These are phyloP conservation scores for Peromyscus attwateri DNA, from an alignment of 2,797 vertebrate species.

Conservation along the genomic window DNA sequence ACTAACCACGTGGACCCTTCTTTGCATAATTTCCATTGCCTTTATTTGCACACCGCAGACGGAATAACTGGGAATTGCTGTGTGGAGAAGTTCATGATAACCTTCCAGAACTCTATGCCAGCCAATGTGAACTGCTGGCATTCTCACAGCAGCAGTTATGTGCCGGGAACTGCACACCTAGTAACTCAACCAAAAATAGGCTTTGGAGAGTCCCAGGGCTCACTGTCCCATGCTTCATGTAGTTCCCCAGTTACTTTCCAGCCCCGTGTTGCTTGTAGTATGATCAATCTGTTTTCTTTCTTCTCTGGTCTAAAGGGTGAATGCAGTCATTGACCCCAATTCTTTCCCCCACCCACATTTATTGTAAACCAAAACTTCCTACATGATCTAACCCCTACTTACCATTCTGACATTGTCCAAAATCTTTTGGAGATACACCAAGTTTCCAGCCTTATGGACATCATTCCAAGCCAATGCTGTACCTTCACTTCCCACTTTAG, in stretches of 20 bases:
- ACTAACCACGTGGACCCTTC: background rate
- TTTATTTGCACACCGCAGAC: background rate
- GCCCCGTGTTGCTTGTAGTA: background rate
- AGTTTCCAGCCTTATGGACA: background rate
- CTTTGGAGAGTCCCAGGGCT: background rate
- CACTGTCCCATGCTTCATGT: background rate
- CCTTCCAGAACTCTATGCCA: background rate
- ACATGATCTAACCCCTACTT: background rate
- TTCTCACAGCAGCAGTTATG: background rate
- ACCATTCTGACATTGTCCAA: background rate
- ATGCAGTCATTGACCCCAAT: background rate
- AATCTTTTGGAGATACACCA: too few relatives aligned
- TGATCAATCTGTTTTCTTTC: background rate
- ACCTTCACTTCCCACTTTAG: background rate
- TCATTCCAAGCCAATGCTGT: background rate
- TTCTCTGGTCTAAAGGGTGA: background rate
- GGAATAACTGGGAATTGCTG: background rate
- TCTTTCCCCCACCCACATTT: background rate
- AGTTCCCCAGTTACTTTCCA: background rate
- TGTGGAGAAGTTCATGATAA: background rate
- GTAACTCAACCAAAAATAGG: background rate
- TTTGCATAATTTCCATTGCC: background rate
- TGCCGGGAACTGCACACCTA: too few relatives aligned
- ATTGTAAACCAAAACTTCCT: background rate
- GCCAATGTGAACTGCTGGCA: background rate